A percentile compares a stretch with the other conserved stretches of the same genome.
phyloP scores from a whole-genome alignment of 1,140 invertebrate species.

The Tigriopus japonicus region DNA sequence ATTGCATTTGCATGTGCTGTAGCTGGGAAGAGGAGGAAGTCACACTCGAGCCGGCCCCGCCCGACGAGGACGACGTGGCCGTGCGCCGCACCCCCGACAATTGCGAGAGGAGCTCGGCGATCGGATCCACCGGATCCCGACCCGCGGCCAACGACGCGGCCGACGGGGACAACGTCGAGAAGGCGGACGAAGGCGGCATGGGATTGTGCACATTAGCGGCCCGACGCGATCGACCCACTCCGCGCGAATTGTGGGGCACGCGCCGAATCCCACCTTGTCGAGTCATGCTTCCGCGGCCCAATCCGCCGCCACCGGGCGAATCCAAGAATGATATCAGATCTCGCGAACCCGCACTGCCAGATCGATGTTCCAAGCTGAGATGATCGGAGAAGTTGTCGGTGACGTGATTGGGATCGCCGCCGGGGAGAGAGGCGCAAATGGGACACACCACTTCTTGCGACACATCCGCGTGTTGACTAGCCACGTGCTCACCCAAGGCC shows the following conservation, averaged over 20 bases:
- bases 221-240: background rate
- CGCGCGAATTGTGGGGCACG: background rate
- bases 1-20: constrained; percentile 20
- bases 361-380: constrained; percentile 79
- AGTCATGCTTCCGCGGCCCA: background rate
- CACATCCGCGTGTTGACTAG: background rate
- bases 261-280: background rate
- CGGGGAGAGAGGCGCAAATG: constrained; percentile 80
- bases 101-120: constrained; percentile 77
- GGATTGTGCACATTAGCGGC: constrained; percentile 1
- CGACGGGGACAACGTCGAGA: background rate
- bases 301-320: constrained; percentile 1
- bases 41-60: constrained; percentile 8
- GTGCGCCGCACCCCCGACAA: constrained; percentile 62
- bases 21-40: constrained; percentile 22
- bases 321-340: constrained; percentile 54
- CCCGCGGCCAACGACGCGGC: constrained; percentile 38
- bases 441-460: constrained; percentile 51
- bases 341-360: background rate
- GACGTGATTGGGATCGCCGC: constrained; percentile 88
- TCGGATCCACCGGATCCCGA: constrained; percentile 72
- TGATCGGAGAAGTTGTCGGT: constrained; percentile 95
- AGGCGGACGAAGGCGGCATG: background rate
- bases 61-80: constrained; percentile 12
- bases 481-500: constrained; percentile 38